phyloP scores from a whole-genome alignment of 92 coral and sea anemone species.

The Plumapathes pennacea region DNA sequence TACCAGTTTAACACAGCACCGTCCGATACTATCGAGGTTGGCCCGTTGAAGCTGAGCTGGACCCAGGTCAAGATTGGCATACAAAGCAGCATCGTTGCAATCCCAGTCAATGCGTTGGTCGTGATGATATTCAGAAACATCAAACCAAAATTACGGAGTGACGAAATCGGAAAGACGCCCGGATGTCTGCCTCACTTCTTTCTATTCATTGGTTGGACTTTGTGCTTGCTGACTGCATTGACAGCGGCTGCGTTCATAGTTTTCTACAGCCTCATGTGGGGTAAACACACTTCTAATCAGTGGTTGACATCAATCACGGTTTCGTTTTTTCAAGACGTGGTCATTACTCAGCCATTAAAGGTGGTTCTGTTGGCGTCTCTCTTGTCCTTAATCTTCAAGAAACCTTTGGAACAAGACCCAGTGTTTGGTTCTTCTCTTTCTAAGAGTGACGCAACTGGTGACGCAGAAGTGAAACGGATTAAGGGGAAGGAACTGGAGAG shows the following conservation, averaged over 20 bases:
- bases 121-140: constrained; percentile 78
- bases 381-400: constrained; percentile 67
- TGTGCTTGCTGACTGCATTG: constrained; percentile 68
- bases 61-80: constrained; percentile 88
- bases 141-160: constrained; percentile 36
- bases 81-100: constrained; percentile 85
- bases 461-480: constrained; percentile 25
- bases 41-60: constrained; percentile 88
- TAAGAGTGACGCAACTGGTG: constrained; percentile 29
- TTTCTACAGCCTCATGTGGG: constrained; percentile 95
- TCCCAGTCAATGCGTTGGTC: constrained; percentile 77
- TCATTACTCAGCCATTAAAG: constrained; percentile 80
- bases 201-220: constrained; percentile 74
- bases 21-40: constrained; percentile 67
- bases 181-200: constrained; percentile 42
- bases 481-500: constrained; percentile 56
- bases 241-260: constrained; percentile 77
- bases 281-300: constrained; percentile 72
- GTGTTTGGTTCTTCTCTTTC: constrained; percentile 66
- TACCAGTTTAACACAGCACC: constrained; percentile 70
- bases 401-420: constrained; percentile 65
- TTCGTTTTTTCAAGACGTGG: constrained; percentile 84
- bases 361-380: constrained; percentile 75
- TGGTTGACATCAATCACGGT: constrained; percentile 89
- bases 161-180: constrained; percentile 7